Percentiles rank a stretch among this genome's conserved stretches.
These are phyloP conservation scores for Drosophila subsilvestris DNA, from an alignment of 2,888 invertebrate genomes.

Conservation along the genomic window DNA sequence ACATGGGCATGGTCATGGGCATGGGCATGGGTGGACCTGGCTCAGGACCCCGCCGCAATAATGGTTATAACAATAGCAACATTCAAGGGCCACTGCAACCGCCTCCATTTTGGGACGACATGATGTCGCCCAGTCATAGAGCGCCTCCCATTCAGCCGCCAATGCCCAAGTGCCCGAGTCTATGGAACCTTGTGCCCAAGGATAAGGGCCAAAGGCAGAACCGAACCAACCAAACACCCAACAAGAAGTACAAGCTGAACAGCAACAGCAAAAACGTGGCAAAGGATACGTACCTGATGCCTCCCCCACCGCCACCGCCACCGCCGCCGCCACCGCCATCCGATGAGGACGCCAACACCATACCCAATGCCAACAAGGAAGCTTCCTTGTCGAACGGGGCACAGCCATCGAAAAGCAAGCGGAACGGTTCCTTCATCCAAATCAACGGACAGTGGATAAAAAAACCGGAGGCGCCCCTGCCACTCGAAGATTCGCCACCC, in stretches of 20 bases:
- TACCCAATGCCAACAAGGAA: constrained; percentile 1
- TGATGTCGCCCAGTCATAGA: constrained; percentile 64
- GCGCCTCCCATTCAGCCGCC: constrained; percentile 70
- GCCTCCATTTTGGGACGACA: constrained; percentile 72
- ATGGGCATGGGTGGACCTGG: constrained; percentile 27
- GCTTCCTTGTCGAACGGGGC: constrained; percentile 15
- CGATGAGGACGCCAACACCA: constrained; percentile 3
- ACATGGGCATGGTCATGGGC: constrained; percentile 12
- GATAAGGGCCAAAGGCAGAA: constrained; percentile 45
- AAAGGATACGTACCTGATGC: constrained; percentile 48
- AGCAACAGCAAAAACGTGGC: constrained; percentile 20
- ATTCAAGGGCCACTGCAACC: constrained; percentile 61
- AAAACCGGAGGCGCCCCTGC: constrained; percentile 65
- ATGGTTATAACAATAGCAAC: not conserved
- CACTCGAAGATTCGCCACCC: constrained; percentile 61
- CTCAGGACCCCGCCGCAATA: constrained; percentile 24
- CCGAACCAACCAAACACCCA: constrained; percentile 26
- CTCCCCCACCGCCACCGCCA: constrained; percentile 64
- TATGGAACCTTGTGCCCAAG: constrained; percentile 67
- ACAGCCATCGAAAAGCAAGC: constrained; percentile 46
- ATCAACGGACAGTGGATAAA: constrained; percentile 69
- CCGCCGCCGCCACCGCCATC: constrained; percentile 40
- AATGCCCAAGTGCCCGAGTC: constrained; percentile 69
- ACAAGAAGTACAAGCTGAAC: constrained; percentile 26
- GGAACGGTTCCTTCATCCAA: constrained; percentile 57